Evolutionary conservation across 2,888 invertebrate genomes (phyloP), one percentile per base, ranked within the genome.

Genomic region (Unio delphinus): DNA sequence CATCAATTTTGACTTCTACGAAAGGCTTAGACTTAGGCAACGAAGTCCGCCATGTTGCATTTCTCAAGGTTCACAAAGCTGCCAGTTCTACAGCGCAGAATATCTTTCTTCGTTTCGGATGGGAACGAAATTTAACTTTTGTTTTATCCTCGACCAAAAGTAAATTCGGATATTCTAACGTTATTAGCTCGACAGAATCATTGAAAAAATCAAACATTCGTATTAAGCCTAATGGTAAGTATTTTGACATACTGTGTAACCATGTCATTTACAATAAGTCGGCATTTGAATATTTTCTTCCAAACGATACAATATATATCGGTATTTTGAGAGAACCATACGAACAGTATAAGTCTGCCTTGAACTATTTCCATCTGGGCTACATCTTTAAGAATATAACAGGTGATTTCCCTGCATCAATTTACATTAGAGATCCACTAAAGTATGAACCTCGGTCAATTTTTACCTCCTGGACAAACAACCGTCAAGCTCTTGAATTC

Each of bases 41-140:
- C 20, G 69, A 69, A 72, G 68, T 75, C n/a, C 75, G 68, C 26
- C 78, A 79, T 64, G 71, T 80, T 54, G 78, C 77, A 28, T 80
- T 79, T 67, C 67, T 80, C 20, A 80, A 80, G 67, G 76, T 78
- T 7, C 80, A 80, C 59, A 80, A 80, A 69, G 71, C 76, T 0
- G 78, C 77, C 17, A 80, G 80, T 66, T 72, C 77, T 7, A n/a
- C 28, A n/a, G 18, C 28, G 7, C n/a, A n/a, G 30, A 64, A 66
- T 55, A 28, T 71, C 28, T 65, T 72, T 61, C 66, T 30, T 61
- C 73, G 78, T 58, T 78, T 70, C 60, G 80, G 78, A 8, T 80
- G 73, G 73, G 55, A 58, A n/a, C 68, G 70, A 20, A 76, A 76
- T 26, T 63, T 80, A 45, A 75, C 75, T 11, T 76, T 80, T 45